A percentile compares a stretch with the other conserved stretches of the same genome.
Evolutionary conservation across 2,113 vertebrate species (phyloP).

Genomic region (Sinocyclocheilus maitianheensis): DNA sequence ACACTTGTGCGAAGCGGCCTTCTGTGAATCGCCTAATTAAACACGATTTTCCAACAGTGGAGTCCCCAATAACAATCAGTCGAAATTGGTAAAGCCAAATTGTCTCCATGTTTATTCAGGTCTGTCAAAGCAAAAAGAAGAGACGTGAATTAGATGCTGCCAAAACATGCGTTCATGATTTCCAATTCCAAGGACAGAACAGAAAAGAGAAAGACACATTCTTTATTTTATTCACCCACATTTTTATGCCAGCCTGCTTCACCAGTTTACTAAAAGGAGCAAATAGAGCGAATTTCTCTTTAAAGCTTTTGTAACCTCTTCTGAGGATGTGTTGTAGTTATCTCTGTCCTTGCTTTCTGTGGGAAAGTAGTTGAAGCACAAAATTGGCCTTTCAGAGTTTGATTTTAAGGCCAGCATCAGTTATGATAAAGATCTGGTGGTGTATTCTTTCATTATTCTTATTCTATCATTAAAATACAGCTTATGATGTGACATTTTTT

Average conservation of each 20-base stretch:
- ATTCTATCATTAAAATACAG: neutral
- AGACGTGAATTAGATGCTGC: neutral
- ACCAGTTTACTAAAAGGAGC: neutral
- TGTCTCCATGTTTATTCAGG: slow-evolving; percentile 83
- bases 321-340: neutral
- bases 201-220: neutral
- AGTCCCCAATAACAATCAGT: slow-evolving; percentile 94
- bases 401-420: neutral
- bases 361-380: neutral
- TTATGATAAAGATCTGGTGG: neutral
- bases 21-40: slow-evolving; percentile 94
- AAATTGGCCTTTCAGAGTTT: neutral
- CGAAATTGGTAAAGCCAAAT: slow-evolving; percentile 98
- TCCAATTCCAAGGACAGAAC: neutral
- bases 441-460: neutral
- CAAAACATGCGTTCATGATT: neutral
- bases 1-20: slow-evolving; percentile 91
- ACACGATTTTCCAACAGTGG: slow-evolving; percentile 94
- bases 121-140: slow-evolving; percentile 50
- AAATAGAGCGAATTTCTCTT: neutral
- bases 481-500: neutral
- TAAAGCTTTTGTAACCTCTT: neutral
- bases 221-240: neutral
- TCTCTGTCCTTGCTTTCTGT: neutral
- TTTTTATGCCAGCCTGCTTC: neutral